A percentile compares a stretch with the other conserved stretches of the same genome.
These are phyloP conservation scores for Nomada fabriciana DNA, from an alignment of 2,888 invertebrate genomes.

Conservation along the genomic window DNA sequence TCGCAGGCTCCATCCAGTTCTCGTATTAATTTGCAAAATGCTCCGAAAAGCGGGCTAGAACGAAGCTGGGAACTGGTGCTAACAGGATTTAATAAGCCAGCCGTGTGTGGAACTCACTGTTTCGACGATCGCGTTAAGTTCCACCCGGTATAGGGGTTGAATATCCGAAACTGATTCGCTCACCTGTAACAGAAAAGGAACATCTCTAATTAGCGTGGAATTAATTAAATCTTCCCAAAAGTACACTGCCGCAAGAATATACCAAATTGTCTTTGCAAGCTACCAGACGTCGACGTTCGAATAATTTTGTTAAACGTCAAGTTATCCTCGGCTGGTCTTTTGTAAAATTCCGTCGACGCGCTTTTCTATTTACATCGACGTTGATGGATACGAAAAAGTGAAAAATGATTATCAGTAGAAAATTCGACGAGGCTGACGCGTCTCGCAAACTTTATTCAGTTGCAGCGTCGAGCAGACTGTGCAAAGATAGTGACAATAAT, in stretches of 20 bases:
- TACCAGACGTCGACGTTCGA: background rate
- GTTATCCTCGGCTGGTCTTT: no score
- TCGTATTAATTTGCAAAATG: constrained; percentile 39
- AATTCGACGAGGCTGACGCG: background rate
- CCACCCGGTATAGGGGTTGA: background rate
- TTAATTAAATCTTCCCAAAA: background rate
- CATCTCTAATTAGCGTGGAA: constrained; percentile 14
- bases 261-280: background rate
- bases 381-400: background rate
- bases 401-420: constrained; percentile 32
- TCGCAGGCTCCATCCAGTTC: constrained; percentile 15
- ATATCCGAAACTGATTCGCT: constrained; percentile 31
- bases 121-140: constrained; percentile 14
- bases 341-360: background rate
- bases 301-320: no score
- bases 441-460: constrained; percentile 15
- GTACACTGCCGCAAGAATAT: no score
- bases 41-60: constrained; percentile 10
- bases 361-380: background rate
- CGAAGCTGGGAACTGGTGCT: constrained; percentile 14
- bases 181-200: constrained; percentile 61
- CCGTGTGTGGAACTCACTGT: constrained; percentile 44
- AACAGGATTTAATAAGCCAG: constrained; percentile 41
- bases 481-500: constrained; percentile 56
- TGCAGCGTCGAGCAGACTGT: constrained; percentile 14